Evolutionary conservation across 2,888 invertebrate genomes (phyloP).

Genomic region (Catocala sponsa): DNA sequence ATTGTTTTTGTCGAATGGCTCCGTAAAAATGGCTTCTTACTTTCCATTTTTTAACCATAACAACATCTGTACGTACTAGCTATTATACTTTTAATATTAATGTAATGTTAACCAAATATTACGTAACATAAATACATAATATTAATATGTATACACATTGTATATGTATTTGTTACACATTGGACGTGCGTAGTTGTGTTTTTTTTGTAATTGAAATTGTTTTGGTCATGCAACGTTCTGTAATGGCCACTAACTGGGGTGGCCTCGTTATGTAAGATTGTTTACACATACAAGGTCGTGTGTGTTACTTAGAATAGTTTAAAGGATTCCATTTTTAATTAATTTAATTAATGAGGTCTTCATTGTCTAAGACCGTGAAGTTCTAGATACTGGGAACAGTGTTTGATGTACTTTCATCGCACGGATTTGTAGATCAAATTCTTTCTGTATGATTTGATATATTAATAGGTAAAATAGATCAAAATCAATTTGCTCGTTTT

Average conservation of each 20-base stretch:
- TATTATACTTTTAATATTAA: not conserved
- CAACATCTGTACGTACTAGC: no score
- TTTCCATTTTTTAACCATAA: no score
- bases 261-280: constrained; percentile 77
- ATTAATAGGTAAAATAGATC: no score
- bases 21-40: no score
- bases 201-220: constrained; percentile 64
- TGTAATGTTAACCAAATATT: not conserved
- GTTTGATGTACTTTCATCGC: no score
- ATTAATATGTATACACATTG: constrained; percentile 29
- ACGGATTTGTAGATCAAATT: no score
- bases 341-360: not conserved
- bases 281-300: constrained; percentile 74
- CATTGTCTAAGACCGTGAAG: no score
- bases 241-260: constrained; percentile 60
- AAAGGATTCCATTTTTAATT: constrained; percentile 34
- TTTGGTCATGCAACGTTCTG: constrained; percentile 68
- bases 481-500: no score
- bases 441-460: no score
- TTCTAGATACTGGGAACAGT: no score
- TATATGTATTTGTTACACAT: constrained; percentile 54
- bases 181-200: constrained; percentile 51
- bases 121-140: constrained; percentile 7
- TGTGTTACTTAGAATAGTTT: constrained; percentile 42
- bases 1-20: no score